Conservation (phyloP, 2,888 invertebrate genomes). For the Aleiodes testaceus region DNA sequence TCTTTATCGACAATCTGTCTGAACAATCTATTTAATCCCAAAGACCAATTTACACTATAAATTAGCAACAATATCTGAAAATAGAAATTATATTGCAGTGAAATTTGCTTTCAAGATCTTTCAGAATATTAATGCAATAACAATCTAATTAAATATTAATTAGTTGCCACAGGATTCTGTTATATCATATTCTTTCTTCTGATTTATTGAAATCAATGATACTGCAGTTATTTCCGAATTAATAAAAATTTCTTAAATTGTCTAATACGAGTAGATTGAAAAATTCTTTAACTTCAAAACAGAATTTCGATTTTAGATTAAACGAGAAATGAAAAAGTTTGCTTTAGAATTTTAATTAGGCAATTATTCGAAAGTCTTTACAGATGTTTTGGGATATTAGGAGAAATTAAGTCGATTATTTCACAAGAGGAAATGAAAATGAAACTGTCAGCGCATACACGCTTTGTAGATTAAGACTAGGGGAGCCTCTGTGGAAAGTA, state of each 20-base stretch:
- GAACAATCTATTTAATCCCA: too few species aligned
- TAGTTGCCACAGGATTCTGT: too few species aligned
- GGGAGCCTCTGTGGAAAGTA: constrained; percentile 2
- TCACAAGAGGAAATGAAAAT: constrained; percentile 9
- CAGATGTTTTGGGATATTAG: constrained; percentile 12
- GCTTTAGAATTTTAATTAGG: constrained; percentile 31
- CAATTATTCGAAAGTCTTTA: constrained; percentile 24
- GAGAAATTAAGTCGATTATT: background rate
- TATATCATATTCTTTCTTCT: too few species aligned
- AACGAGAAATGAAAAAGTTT: constrained; percentile 24
- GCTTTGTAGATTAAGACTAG: constrained; percentile 37
- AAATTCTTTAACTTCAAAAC: constrained; percentile 11
- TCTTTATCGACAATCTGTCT: too few species aligned
- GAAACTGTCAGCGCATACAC: constrained; percentile 36
- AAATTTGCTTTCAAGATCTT: too few species aligned
- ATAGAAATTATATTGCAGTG: too few species aligned
- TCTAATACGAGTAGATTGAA: background rate
- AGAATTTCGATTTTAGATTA: constrained; percentile 11
- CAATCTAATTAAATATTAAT: too few species aligned
- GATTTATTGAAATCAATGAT: too few species aligned
- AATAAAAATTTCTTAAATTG: background rate
- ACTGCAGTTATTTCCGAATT: background rate
- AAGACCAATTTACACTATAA: too few species aligned
- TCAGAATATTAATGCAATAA: too few species aligned
- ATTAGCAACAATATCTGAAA: too few species aligned